A percentile compares a stretch with the other conserved stretches of the same genome.
Evolutionary conservation across 2,888 invertebrate genomes (phyloP).

Genomic region (Pandemis cinnamomeana): DNA sequence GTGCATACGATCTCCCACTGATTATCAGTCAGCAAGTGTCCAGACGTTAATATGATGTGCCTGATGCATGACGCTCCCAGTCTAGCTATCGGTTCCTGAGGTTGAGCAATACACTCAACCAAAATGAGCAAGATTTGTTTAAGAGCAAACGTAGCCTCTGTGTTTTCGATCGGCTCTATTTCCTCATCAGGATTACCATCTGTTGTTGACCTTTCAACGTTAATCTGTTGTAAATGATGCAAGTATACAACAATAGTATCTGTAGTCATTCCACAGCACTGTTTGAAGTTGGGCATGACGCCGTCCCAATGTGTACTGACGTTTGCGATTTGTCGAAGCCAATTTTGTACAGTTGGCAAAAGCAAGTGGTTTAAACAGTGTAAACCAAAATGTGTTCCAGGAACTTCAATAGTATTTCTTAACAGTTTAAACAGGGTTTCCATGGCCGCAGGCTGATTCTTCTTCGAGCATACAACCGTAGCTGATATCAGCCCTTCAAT

Average conservation of each 20-base stretch:
- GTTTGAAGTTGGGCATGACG: constrained; percentile 95
- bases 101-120: constrained; percentile 95
- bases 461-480: constrained; percentile 93
- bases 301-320: constrained; percentile 89
- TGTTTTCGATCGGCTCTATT: constrained; percentile 83
- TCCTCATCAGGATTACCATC: constrained; percentile 72
- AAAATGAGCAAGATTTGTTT: constrained; percentile 93
- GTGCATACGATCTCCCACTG: constrained; percentile 95
- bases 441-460: constrained; percentile 93
- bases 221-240: constrained; percentile 88
- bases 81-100: constrained; percentile 94
- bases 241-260: constrained; percentile 95
- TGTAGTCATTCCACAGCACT: constrained; percentile 96
- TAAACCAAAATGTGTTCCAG: constrained; percentile 95
- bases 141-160: constrained; percentile 89
- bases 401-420: constrained; percentile 89
- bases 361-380: constrained; percentile 96
- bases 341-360: constrained; percentile 96
- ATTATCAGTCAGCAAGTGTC: constrained; percentile 90
- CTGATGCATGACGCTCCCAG: constrained; percentile 96
- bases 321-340: constrained; percentile 92
- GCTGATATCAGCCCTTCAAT: constrained; percentile 94
- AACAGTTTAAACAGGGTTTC: constrained; percentile 94
- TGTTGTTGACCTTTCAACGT: constrained; percentile 67
- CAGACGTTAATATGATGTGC: constrained; percentile 93